These are phyloP conservation scores for Spodoptera litura DNA, from an alignment of 1,140 invertebrate genomes.

Conservation along the genomic window DNA sequence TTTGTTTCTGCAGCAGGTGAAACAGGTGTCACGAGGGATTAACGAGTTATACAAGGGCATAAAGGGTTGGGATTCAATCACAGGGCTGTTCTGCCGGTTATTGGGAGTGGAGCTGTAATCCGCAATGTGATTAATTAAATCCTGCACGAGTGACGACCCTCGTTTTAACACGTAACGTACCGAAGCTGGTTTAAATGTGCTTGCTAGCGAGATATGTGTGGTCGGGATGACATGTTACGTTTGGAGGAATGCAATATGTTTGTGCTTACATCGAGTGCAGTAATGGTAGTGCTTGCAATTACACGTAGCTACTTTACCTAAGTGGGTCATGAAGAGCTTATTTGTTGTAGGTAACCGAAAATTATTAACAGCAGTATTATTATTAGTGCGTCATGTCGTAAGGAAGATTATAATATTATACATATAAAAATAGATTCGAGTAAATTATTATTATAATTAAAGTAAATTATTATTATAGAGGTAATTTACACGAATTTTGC, in stretches of 20 bases:
- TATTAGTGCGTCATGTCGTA: too few species aligned
- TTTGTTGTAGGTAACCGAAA: too few species aligned
- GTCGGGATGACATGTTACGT: not conserved
- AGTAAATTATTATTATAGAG: too few species aligned
- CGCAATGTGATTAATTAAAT: conserved; percentile 39
- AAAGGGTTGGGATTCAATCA: conserved; percentile 1
- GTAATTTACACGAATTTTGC: too few species aligned
- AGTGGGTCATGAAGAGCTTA: too few species aligned
- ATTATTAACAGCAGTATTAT: too few species aligned
- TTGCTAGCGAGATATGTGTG: conserved; percentile 15
- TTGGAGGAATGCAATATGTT: not conserved
- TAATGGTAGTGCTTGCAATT: too few species aligned
- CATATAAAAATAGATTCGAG: too few species aligned
- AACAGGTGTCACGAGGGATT: conserved; percentile 30
- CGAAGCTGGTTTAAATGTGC: conserved; percentile 6
- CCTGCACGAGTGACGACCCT: conserved; percentile 20
- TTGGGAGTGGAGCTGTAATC: conserved; percentile 19
- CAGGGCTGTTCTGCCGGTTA: not conserved
- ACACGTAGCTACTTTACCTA: too few species aligned
- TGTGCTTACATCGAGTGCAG: too few species aligned
- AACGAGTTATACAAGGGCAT: not conserved
- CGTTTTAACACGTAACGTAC: conserved; percentile 21
- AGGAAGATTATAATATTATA: too few species aligned
- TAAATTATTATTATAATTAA: too few species aligned
- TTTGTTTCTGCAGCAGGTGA: conserved; percentile 9